phyloP scores from a whole-genome alignment of 2,888 invertebrate species.

The Hylaea fasciaria region DNA sequence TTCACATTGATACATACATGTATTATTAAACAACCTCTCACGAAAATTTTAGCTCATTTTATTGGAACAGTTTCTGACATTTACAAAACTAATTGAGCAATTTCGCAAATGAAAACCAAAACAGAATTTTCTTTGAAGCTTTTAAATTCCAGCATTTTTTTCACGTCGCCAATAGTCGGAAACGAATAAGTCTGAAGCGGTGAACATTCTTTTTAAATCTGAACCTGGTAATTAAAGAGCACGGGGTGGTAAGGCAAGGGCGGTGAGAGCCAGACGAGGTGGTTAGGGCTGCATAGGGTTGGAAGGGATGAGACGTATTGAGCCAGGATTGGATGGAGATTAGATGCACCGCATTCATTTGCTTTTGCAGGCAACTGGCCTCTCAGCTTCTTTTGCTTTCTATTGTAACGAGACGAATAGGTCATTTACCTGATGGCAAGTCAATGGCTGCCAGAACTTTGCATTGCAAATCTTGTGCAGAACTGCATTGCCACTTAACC shows the following conservation, averaged over 20 bases:
- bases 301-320: neutral
- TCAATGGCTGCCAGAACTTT: no score
- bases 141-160: neutral
- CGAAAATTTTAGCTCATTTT: no score
- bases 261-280: neutral
- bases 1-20: no score
- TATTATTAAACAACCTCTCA: no score
- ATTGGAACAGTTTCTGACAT: no score
- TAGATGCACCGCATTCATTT: no score
- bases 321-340: neutral
- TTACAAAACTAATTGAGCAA: neutral
- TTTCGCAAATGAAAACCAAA: neutral
- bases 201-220: constrained; percentile 5
- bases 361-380: no score
- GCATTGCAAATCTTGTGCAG: no score
- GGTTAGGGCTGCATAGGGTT: constrained; percentile 3
- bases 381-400: no score
- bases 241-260: constrained; percentile 1
- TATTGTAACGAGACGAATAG: no score
- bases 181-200: neutral
- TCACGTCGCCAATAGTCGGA: neutral
- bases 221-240: constrained; percentile 8
- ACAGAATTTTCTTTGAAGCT: neutral
- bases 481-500: no score
- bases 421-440: no score